Percentiles rank a stretch among this genome's conserved stretches.
These are phyloP conservation scores for Megalonaias nervosa DNA, from an alignment of 1,140 invertebrate species.

Conservation along the genomic window DNA sequence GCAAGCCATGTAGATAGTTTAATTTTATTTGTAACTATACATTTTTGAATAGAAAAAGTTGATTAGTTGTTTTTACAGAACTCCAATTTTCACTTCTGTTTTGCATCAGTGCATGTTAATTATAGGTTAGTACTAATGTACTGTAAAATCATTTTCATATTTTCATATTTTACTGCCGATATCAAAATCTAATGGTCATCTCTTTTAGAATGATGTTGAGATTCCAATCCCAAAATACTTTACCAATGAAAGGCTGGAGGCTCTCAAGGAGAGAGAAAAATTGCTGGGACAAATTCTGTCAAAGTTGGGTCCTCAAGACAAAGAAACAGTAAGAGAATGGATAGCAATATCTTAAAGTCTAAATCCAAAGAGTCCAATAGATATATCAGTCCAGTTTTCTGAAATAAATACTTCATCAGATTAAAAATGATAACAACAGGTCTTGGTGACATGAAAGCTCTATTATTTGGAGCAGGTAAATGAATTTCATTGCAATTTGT, in stretches of 20 bases:
- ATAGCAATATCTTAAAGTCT: neutral
- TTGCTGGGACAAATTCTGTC: constrained; percentile 69
- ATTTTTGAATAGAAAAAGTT: too few species aligned
- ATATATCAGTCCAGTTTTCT: too few species aligned
- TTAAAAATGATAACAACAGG: too few species aligned
- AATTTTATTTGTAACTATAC: too few species aligned
- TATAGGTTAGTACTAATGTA: too few species aligned
- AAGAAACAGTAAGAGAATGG: constrained; percentile 58
- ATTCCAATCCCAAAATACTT: constrained; percentile 75
- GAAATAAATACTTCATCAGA: too few species aligned
- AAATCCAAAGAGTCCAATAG: too few species aligned
- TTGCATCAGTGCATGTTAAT: neutral
- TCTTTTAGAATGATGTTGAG: constrained; percentile 71
- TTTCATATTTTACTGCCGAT: constrained; percentile 1
- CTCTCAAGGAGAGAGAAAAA: constrained; percentile 70
- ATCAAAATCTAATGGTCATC: constrained; percentile 2
- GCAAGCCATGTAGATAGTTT: too few species aligned
- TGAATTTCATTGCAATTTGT: too few species aligned
- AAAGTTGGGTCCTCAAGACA: constrained; percentile 67
- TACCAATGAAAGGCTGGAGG: constrained; percentile 66
- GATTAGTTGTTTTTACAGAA: neutral
- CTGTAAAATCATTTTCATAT: neutral
- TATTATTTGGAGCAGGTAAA: too few species aligned
- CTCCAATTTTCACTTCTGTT: neutral
- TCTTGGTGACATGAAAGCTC: too few species aligned